Evolutionary conservation across 2,113 vertebrate species (phyloP).

Genomic region (Mesoclemmys tuberculata): DNA sequence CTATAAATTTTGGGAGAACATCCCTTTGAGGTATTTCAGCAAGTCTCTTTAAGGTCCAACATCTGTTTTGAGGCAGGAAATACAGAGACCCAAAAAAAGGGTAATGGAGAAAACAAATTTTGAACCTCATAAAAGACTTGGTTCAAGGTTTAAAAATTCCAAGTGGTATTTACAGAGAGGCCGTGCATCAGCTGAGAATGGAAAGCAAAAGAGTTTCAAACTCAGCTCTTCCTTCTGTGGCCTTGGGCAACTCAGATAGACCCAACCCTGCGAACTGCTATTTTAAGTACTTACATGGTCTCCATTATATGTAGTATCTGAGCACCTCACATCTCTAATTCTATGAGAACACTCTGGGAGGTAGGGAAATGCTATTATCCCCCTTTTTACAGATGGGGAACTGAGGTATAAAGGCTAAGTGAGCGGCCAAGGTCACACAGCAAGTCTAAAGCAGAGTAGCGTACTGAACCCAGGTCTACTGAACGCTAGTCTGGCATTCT

Average conservation of each 20-base stretch:
- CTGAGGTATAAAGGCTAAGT: neutral
- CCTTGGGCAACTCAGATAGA: neutral
- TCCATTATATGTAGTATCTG: neutral
- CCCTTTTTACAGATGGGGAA: neutral
- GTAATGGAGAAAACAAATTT: neutral
- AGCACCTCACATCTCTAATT: neutral
- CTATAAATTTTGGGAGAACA: conserved; percentile 8
- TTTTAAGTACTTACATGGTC: neutral
- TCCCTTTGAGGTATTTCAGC: neutral
- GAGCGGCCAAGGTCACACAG: neutral
- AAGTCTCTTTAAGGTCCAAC: neutral
- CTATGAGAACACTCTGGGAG: neutral
- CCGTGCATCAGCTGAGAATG: neutral
- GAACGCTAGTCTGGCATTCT: neutral
- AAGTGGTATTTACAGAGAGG: neutral
- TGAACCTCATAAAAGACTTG: conserved; percentile 4
- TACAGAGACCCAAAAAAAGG: neutral
- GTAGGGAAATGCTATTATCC: neutral
- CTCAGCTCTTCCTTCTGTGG: neutral
- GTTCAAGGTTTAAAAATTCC: neutral
- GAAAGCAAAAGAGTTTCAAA: neutral
- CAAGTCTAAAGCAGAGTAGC: neutral
- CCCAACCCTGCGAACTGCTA: neutral
- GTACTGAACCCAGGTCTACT: neutral
- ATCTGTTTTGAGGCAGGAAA: neutral